Conservation (phyloP, 2,113 vertebrate species). For the Dicentrarchus labrax region DNA sequence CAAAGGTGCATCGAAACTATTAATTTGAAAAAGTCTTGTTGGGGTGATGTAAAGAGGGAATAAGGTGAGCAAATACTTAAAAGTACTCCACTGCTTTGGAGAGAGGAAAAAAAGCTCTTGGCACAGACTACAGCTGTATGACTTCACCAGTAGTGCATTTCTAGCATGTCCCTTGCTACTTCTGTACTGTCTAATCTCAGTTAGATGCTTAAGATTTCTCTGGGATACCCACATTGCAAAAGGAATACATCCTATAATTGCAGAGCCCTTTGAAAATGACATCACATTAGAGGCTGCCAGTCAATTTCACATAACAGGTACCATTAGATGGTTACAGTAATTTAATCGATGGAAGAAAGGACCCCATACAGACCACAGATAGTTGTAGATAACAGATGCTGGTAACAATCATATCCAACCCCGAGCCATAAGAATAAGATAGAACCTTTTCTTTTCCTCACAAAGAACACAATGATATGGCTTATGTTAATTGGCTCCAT, state of each 20-base stretch:
- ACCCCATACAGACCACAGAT: slow-evolving; percentile 32
- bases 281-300: slow-evolving; percentile 61
- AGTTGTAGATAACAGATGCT: slow-evolving; percentile 47
- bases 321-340: slow-evolving; percentile 42
- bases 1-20: slow-evolving; percentile 38
- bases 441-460: slow-evolving; percentile 17
- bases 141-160: slow-evolving; percentile 18
- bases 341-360: slow-evolving; percentile 48
- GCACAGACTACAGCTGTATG: neutral
- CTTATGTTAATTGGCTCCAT: slow-evolving; percentile 4
- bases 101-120: slow-evolving; percentile 2
- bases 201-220: slow-evolving; percentile 48
- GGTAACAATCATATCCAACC: slow-evolving; percentile 31
- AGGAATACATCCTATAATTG: slow-evolving; percentile 40
- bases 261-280: slow-evolving; percentile 57
- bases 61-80: slow-evolving; percentile 43
- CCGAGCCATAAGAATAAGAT: neutral
- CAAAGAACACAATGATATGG: neutral
- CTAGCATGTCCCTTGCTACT: slow-evolving; percentile 31
- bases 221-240: slow-evolving; percentile 41
- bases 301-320: slow-evolving; percentile 58
- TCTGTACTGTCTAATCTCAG: slow-evolving; percentile 18
- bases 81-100: neutral
- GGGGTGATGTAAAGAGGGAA: slow-evolving; percentile 33
- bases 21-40: slow-evolving; percentile 31